Evolutionary conservation across 1,140 invertebrate genomes (phyloP).

Genomic region (Cotesia glomerata): DNA sequence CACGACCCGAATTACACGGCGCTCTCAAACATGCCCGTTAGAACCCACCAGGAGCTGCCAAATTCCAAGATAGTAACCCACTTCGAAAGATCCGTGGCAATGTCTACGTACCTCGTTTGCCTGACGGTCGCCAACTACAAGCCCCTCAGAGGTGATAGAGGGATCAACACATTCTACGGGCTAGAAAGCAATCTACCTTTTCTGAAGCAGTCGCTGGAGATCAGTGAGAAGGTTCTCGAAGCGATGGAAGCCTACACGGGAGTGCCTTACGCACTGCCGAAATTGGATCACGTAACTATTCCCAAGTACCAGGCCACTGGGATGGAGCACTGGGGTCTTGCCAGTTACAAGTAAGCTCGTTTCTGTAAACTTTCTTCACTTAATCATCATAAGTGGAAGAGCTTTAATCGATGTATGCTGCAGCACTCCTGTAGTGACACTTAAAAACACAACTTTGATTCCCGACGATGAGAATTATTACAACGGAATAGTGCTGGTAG

Average conservation of each 20-base stretch:
- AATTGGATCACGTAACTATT: constrained; percentile 20
- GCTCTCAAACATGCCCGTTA: constrained; percentile 62
- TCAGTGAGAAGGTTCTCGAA: constrained; percentile 14
- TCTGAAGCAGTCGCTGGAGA: background rate
- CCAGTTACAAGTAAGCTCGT: constrained; percentile 64
- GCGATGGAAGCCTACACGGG: constrained; percentile 21
- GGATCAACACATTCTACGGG: constrained; percentile 25
- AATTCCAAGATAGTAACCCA: constrained; percentile 32
- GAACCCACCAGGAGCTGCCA: constrained; percentile 28
- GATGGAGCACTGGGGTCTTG: constrained; percentile 27
- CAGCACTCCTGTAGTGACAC: background rate
- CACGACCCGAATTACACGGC: constrained; percentile 54
- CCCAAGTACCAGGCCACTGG: constrained; percentile 8
- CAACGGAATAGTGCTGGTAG: constrained; percentile 51
- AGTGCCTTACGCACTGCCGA: constrained; percentile 22
- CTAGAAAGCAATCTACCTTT: background rate
- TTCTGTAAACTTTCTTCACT: too few species aligned
- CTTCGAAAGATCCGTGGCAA: constrained; percentile 48
- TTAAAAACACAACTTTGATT: background rate
- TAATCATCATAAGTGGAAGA: too few species aligned
- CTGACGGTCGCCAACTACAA: constrained; percentile 71
- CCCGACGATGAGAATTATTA: background rate
- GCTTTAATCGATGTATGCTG: background rate
- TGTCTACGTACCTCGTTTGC: constrained; percentile 79
- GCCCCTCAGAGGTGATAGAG: constrained; percentile 17